Evolutionary conservation across 2,888 invertebrate species (phyloP).

Genomic region (Lissonota sp.): DNA sequence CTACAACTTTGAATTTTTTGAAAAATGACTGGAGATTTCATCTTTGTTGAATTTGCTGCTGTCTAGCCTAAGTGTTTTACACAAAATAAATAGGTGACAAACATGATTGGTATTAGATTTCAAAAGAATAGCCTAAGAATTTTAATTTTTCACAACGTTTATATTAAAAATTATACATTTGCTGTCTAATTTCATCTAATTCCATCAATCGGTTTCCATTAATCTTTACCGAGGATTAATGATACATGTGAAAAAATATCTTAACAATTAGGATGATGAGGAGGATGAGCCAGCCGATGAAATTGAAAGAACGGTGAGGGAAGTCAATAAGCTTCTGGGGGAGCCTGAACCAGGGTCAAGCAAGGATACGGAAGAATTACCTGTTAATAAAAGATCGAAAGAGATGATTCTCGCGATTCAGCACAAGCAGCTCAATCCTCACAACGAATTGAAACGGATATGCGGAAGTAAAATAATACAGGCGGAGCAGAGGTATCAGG

Average conservation of each 20-base stretch:
- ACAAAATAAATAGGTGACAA: no score
- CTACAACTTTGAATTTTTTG: no score
- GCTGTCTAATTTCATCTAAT: background rate
- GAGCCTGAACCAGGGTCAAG: slow-evolving; percentile 83
- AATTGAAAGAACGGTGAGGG: slow-evolving; percentile 88
- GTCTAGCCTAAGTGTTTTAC: no score
- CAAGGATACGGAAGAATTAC: slow-evolving; percentile 66
- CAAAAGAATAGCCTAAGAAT: no score
- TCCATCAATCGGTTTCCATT: no score
- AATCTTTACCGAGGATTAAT: slow-evolving; percentile 36
- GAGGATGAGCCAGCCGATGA: slow-evolving; percentile 85
- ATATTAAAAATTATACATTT: background rate
- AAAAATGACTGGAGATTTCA: no score
- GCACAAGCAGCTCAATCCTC: slow-evolving; percentile 90
- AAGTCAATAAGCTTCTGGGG: slow-evolving; percentile 89
- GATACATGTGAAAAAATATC: slow-evolving; percentile 69
- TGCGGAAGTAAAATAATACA: slow-evolving; percentile 92
- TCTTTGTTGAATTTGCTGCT: no score
- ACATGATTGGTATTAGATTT: no score
- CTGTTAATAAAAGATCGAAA: slow-evolving; percentile 64
- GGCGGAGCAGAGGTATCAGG: slow-evolving; percentile 85
- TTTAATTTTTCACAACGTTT: background rate
- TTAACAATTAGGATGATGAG: slow-evolving; percentile 63
- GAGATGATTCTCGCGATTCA: slow-evolving; percentile 87
- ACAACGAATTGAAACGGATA: slow-evolving; percentile 92